These are phyloP conservation scores for Diorhabda carinulata DNA, from an alignment of 1,140 invertebrate species.

Conservation along the genomic window DNA sequence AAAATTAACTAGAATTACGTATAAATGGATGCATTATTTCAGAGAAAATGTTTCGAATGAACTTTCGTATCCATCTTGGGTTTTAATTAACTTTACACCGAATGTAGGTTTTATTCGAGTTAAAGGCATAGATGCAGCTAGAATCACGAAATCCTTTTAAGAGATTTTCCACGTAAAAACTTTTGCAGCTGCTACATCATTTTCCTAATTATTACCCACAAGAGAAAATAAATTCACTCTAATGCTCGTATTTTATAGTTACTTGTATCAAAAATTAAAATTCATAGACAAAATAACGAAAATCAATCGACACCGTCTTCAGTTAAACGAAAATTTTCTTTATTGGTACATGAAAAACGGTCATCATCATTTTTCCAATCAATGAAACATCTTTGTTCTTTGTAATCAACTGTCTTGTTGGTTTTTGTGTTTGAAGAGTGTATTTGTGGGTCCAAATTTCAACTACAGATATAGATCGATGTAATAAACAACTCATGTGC, in stretches of 20 bases:
- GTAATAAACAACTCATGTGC: background rate
- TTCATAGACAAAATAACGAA: background rate
- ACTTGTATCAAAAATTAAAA: background rate
- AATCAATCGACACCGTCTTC: background rate
- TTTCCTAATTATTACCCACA: background rate
- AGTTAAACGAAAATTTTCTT: no score
- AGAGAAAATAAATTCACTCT: background rate
- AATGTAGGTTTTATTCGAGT: background rate
- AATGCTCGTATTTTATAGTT: background rate
- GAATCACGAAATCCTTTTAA: background rate
- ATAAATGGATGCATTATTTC: constrained; percentile 6
- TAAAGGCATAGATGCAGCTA: constrained; percentile 1
- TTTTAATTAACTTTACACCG: constrained; percentile 11
- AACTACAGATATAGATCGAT: background rate
- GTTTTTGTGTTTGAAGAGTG: no score
- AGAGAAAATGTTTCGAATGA: background rate
- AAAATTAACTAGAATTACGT: constrained; percentile 7
- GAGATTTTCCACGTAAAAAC: constrained; percentile 3
- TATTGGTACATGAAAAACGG: background rate
- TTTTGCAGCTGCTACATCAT: background rate
- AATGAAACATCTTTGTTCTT: background rate
- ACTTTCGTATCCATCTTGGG: background rate
- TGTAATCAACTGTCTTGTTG: background rate
- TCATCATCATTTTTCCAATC: background rate
- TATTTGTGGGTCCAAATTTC: background rate